These are phyloP conservation scores for Eupithecia dodoneata DNA, from an alignment of 2,888 invertebrate genomes.

Conservation along the genomic window DNA sequence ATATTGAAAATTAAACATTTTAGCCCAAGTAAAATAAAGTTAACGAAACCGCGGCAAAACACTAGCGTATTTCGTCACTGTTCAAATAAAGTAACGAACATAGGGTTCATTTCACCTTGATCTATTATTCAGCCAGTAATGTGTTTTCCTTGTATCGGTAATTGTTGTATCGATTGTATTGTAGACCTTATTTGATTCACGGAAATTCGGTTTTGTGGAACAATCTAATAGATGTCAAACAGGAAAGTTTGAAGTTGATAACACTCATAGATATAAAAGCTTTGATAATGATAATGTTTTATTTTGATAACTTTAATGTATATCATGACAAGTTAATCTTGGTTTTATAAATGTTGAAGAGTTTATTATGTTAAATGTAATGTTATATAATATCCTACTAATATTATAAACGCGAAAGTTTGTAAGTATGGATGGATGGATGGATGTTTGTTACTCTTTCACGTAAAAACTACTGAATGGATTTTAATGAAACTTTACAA, in stretches of 20 bases:
- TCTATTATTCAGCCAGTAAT: conserved; percentile 38
- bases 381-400: too few relatives aligned
- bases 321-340: conserved; percentile 7
- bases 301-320: conserved; percentile 8
- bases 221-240: conserved; percentile 13
- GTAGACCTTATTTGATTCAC: conserved; percentile 15
- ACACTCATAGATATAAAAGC: conserved; percentile 1
- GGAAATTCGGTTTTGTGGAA: conserved; percentile 9
- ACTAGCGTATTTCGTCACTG: background rate
- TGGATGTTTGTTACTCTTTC: too few relatives aligned
- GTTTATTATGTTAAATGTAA: background rate
- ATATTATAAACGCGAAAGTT: too few relatives aligned
- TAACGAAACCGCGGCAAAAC: background rate
- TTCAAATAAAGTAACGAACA: conserved; percentile 24
- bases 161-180: conserved; percentile 29
- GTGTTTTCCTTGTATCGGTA: conserved; percentile 32
- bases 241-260: conserved; percentile 3
- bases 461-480: too few relatives aligned
- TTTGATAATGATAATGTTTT: conserved; percentile 5
- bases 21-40: background rate
- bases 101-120: conserved; percentile 33
- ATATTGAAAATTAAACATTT: background rate
- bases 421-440: too few relatives aligned
- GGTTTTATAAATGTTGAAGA: conserved; percentile 1
- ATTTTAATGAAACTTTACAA: too few relatives aligned